Percentiles rank a stretch among this genome's conserved stretches.
These are phyloP conservation scores for Ellobius talpinus DNA, from an alignment of 2,113 vertebrate species.

Conservation along the genomic window DNA sequence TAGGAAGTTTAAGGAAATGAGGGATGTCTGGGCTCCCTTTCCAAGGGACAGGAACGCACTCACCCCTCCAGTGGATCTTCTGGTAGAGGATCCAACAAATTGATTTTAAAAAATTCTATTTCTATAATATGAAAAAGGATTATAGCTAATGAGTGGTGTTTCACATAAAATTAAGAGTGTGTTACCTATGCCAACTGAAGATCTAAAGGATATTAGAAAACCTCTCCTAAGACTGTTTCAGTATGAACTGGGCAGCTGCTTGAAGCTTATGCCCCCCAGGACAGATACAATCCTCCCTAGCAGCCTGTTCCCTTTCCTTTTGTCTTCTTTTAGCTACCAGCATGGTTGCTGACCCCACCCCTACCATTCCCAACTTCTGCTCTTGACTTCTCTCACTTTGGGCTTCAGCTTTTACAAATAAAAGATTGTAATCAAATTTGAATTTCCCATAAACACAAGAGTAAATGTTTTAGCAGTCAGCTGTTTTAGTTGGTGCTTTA, in stretches of 20 bases:
- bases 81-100: no score
- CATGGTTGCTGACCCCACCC: not conserved
- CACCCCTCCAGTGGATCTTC: no score
- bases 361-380: not conserved
- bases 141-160: not conserved
- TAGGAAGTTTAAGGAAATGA: no score
- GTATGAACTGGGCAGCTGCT: not conserved
- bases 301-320: not conserved
- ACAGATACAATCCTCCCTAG: not conserved
- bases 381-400: not conserved
- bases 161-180: not conserved
- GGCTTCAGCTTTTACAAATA: conserved; percentile 26
- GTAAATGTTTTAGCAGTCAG: not conserved
- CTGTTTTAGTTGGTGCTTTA: not conserved
- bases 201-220: not conserved
- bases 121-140: not conserved
- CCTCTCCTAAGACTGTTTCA: not conserved
- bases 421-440: not conserved
- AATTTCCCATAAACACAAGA: conserved; percentile 35
- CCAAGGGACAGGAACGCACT: no score
- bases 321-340: not conserved
- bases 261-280: not conserved
- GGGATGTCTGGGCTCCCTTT: no score
- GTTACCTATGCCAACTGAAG: not conserved
- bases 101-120: not conserved